Percentiles rank a stretch among this genome's conserved stretches.
Conservation (phyloP, 2,888 invertebrate species). For the Podabrus alpinus region DNA sequence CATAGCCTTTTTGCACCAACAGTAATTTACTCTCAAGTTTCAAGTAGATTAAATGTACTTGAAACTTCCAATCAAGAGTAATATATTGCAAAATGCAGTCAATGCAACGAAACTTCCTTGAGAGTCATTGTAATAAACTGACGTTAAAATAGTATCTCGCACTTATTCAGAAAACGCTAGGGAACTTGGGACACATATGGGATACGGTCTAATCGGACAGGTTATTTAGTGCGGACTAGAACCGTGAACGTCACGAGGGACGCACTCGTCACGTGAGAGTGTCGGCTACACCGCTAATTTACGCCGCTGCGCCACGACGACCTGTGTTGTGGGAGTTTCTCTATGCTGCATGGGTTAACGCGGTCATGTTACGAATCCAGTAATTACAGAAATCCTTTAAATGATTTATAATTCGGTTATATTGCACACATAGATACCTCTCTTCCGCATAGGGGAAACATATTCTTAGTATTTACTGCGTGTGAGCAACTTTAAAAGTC, state of each 20-base stretch:
- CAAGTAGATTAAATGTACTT: constrained; percentile 10
- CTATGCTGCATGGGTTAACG: constrained; percentile 35
- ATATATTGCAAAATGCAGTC: constrained; percentile 13
- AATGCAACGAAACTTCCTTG: constrained; percentile 15
- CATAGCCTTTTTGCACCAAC: constrained; percentile 10
- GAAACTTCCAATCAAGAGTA: not conserved
- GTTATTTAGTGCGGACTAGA: constrained; percentile 47
- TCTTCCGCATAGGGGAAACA: not conserved
- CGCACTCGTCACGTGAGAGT: constrained; percentile 46
- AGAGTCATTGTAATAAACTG: constrained; percentile 21
- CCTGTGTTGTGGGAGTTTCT: constrained; percentile 43
- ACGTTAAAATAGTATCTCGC: constrained; percentile 28
- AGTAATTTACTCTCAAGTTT: constrained; percentile 7
- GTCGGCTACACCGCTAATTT: constrained; percentile 45
- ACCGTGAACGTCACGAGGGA: constrained; percentile 47
- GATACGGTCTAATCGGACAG: constrained; percentile 39
- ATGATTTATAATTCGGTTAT: constrained; percentile 12
- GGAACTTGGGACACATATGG: constrained; percentile 35
- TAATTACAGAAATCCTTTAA: constrained; percentile 37
- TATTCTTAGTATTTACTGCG: not conserved
- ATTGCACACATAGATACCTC: not conserved
- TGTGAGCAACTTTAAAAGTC: not conserved
- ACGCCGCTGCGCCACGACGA: constrained; percentile 42
- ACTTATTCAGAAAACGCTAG: constrained; percentile 32
- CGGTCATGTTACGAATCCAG: constrained; percentile 36